phyloP scores from a whole-genome alignment of 2,797 vertebrate genomes.

The Ceryle rudis region DNA sequence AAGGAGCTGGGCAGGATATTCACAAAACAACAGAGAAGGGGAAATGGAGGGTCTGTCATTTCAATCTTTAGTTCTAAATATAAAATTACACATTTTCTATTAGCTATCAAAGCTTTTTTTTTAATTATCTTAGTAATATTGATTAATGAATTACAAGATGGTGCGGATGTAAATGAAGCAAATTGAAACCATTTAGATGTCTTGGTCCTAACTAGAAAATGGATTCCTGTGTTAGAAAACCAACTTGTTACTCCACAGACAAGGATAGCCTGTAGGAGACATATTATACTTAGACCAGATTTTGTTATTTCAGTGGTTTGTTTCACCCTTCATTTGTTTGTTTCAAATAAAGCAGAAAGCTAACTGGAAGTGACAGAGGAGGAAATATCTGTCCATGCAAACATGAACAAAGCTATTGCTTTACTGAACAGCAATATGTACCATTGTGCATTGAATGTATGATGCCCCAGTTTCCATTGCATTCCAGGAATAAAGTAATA shows the following conservation, averaged over 20 bases:
- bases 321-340: fast-evolving
- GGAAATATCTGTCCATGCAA: neutral
- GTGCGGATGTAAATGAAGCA: neutral
- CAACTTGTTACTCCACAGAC: neutral
- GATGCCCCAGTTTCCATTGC: neutral
- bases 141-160: neutral
- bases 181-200: neutral
- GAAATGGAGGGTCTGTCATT: neutral
- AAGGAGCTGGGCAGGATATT: neutral
- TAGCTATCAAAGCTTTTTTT: neutral
- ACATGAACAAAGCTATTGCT: neutral
- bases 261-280: neutral
- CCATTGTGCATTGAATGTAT: fast-evolving
- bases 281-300: neutral
- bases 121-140: neutral
- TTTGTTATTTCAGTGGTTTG: neutral
- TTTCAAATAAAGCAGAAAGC: neutral
- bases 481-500: neutral
- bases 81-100: neutral
- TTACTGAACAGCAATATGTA: neutral
- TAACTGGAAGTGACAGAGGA: neutral
- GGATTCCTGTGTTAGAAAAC: neutral
- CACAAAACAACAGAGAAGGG: neutral
- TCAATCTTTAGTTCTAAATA: neutral
- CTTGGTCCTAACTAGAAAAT: neutral